Conservation (phyloP, 2,888 invertebrate genomes). For the Synergus itoensis region DNA sequence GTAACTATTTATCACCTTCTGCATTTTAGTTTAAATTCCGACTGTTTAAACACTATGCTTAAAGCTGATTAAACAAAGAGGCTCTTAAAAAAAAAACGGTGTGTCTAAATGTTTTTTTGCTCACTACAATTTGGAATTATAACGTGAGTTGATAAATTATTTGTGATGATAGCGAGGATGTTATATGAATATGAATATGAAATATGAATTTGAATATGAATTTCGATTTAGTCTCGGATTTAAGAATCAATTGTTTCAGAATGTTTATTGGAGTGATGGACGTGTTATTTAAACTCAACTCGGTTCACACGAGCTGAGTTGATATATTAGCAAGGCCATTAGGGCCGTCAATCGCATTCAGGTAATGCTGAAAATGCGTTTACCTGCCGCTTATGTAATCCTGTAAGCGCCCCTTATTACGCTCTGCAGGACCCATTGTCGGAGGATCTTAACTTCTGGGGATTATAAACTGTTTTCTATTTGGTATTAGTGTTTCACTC, state of each 20-base stretch:
- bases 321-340: slow-evolving; percentile 42
- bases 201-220: too few relatives aligned
- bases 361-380: slow-evolving; percentile 59
- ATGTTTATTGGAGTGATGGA: not conserved
- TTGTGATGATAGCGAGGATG: too few relatives aligned
- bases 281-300: slow-evolving; percentile 35
- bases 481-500: slow-evolving; percentile 64
- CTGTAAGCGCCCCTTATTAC: slow-evolving; percentile 76
- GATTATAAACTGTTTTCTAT: slow-evolving; percentile 74
- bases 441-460: slow-evolving; percentile 75
- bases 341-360: slow-evolving; percentile 43
- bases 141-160: too few relatives aligned
- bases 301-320: slow-evolving; percentile 49
- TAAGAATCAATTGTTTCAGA: not conserved
- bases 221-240: too few relatives aligned
- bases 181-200: too few relatives aligned
- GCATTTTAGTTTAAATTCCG: too few relatives aligned
- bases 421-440: slow-evolving; percentile 73
- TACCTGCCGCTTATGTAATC: slow-evolving; percentile 70
- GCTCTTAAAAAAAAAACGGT: too few relatives aligned
- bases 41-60: too few relatives aligned
- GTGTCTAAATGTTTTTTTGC: too few relatives aligned
- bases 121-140: too few relatives aligned
- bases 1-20: too few relatives aligned
- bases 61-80: too few relatives aligned